Evolutionary conservation across 2,113 vertebrate species (phyloP), one percentile per base, ranked within the genome.

Genomic region (Elaphurus davidianus): DNA sequence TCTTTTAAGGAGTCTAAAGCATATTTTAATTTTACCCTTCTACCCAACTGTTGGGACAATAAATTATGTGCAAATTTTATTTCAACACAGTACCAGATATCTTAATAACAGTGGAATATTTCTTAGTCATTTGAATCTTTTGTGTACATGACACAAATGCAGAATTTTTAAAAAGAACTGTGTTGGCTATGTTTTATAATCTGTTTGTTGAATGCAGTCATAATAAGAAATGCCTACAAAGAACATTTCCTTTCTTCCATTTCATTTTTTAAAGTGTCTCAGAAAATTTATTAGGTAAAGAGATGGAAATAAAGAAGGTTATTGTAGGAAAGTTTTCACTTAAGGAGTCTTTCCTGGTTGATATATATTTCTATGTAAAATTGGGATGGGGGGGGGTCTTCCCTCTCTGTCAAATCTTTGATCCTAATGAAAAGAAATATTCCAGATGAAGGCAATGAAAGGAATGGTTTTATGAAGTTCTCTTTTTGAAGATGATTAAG

Each of bases 361-460:
- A 95, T 59, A 50, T 78, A 78, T 84, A 59, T 74, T 95, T 96
- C 78, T 93, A 27, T 95, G 33, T 93, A 81, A 96, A 95, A 79
- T 36, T 91, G 14, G 2, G 27, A 60, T 19, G 2, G 11, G 21
- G 11, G 40, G 33, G 84, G 6, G 21, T 93, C 97, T 96, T 95
- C 96, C 71, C 94, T 90, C 82, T 93, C 57, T 97, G 91, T 87
- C 79, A 96, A 93, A 97, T 96, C 97, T 96, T 97, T 98, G 96
- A 97, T 96, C 84, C 84, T 96, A 84, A 88, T 14, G 21, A 87
- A 91, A 95, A 64, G 25, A 90, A 94, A 95, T 55, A 94, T 50
- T 25, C 82, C 79, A 92, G 74, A 97, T 43, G 74, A 97, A 96
- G 83, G 79, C 71, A 45, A 67, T 43, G n/a, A 93, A 87, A 98